These are phyloP conservation scores for Tachycineta bicolor DNA, from an alignment of 2,113 vertebrate species.

Conservation along the genomic window DNA sequence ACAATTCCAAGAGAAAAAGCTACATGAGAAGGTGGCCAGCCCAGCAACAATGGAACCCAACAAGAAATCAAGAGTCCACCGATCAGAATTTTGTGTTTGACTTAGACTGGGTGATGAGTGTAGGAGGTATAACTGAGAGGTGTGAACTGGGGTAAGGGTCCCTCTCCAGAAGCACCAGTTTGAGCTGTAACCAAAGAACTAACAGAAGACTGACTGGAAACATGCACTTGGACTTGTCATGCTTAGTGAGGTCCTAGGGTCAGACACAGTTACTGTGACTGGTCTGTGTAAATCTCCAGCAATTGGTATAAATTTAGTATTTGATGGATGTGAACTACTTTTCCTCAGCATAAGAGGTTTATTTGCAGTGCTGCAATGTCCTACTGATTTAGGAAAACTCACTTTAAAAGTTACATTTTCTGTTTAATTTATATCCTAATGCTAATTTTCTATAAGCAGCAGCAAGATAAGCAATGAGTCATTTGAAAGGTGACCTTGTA, in stretches of 20 bases:
- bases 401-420: not conserved
- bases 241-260: not conserved
- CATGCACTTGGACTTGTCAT: not conserved
- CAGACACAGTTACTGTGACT: fast-evolving
- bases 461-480: not conserved
- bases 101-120: not conserved
- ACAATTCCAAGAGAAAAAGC: not conserved
- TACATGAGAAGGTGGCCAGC: not conserved
- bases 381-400: not conserved
- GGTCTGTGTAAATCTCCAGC: fast-evolving
- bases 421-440: not conserved
- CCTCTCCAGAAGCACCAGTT: not conserved
- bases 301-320: not conserved
- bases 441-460: not conserved
- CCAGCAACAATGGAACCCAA: not conserved
- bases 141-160: not conserved
- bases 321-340: not conserved
- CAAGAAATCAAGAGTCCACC: not conserved
- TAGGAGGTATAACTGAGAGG: fast-evolving
- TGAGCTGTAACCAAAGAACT: not conserved
- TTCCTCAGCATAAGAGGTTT: not conserved
- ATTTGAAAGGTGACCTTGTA: not conserved
- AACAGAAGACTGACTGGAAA: not conserved
- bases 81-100: not conserved
- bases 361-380: not conserved